Percentiles rank a stretch among this genome's conserved stretches.
These are phyloP conservation scores for Tetranychus cinnabarinus DNA, from an alignment of 1,140 invertebrate genomes.

Conservation along the genomic window DNA sequence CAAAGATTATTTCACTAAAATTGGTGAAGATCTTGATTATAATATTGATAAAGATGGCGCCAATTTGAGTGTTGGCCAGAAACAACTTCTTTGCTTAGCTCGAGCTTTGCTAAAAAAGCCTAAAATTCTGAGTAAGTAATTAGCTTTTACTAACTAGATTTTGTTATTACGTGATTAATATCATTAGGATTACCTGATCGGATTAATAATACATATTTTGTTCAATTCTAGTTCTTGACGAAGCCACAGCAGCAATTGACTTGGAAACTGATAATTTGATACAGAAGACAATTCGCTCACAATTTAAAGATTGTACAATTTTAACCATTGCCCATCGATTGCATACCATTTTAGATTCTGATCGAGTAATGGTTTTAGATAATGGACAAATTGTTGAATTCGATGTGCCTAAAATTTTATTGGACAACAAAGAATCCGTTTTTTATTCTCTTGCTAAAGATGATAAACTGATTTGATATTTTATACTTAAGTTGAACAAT, in stretches of 20 bases:
- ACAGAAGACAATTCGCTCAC: constrained; percentile 10
- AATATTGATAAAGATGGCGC: constrained; percentile 7
- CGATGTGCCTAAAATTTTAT: not conserved
- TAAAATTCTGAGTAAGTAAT: not conserved
- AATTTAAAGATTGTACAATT: constrained; percentile 37
- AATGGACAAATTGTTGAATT: not conserved
- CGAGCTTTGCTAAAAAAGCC: constrained; percentile 46
- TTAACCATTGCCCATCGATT: constrained; percentile 31
- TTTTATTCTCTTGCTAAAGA: not conserved
- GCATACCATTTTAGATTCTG: not conserved
- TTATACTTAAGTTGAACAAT: too few relatives aligned
- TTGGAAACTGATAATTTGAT: constrained; percentile 15
- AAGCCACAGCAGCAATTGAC: constrained; percentile 19
- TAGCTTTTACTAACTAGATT: too few relatives aligned
- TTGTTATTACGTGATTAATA: not conserved
- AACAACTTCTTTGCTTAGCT: constrained; percentile 62
- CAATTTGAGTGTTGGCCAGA: constrained; percentile 23
- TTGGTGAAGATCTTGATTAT: constrained; percentile 7
- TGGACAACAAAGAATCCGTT: not conserved
- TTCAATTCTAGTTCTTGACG: not conserved
- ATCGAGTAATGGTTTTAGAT: constrained; percentile 3
- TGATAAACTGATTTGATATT: not conserved
- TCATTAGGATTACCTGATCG: not conserved
- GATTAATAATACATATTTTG: not conserved
- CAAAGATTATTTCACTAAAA: constrained; percentile 6